These are phyloP conservation scores for Isotomurus palustris DNA, from an alignment of 2,888 invertebrate genomes.

Conservation along the genomic window DNA sequence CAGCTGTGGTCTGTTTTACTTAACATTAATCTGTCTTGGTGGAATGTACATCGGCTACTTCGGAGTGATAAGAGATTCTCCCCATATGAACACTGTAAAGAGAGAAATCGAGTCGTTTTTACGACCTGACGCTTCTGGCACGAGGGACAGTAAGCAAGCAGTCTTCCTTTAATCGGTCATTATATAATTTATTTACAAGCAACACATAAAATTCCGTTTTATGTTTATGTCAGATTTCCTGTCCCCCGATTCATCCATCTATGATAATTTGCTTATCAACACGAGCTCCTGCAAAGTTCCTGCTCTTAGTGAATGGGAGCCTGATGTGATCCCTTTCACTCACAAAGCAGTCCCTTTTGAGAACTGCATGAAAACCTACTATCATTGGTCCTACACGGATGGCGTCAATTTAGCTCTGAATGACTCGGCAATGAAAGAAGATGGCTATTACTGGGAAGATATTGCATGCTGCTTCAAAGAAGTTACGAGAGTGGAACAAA, in stretches of 20 bases:
- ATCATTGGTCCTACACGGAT: neutral
- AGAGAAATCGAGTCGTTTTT: neutral
- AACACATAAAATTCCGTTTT: no score
- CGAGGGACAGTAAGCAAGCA: neutral
- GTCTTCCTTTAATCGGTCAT: no score
- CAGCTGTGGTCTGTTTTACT: no score
- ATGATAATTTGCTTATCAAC: neutral
- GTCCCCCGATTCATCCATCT: neutral
- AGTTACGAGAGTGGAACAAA: conserved; percentile 20
- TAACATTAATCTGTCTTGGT: no score
- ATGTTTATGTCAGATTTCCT: conserved; percentile 4
- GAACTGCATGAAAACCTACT: neutral
- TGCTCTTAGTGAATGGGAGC: neutral
- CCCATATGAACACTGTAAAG: neutral
- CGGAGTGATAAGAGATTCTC: neutral
- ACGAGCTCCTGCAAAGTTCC: neutral
- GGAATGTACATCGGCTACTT: no score
- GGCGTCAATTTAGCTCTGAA: conserved; percentile 15
- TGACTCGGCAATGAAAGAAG: conserved; percentile 6
- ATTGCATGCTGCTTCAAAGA: conserved; percentile 21
- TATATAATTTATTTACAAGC: no score
- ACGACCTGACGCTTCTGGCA: neutral
- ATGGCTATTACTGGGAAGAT: conserved; percentile 12
- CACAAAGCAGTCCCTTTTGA: neutral
- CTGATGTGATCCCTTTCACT: neutral